These are phyloP conservation scores for Atrichornis clamosus DNA, from an alignment of 2,113 vertebrate species.

Conservation along the genomic window DNA sequence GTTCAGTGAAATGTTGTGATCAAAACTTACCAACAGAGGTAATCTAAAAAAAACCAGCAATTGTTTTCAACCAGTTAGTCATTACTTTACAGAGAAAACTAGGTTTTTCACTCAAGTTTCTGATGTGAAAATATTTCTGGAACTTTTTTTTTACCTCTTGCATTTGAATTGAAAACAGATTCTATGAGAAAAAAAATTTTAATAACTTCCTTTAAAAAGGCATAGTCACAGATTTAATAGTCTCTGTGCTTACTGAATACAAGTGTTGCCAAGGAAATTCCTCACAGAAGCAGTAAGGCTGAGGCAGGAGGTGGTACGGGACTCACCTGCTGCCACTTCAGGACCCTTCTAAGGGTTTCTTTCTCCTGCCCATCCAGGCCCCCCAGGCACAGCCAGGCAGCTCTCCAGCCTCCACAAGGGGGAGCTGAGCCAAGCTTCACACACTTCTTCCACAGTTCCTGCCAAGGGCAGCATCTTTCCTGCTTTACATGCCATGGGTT, in stretches of 20 bases:
- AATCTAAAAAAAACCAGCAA: background rate
- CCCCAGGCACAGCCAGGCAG: background rate
- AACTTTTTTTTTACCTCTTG: background rate
- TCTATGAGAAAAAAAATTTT: background rate
- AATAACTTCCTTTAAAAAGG: background rate
- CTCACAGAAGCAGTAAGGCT: background rate
- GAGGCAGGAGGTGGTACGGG: accelerated
- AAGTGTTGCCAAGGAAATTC: background rate
- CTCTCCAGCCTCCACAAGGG: accelerated
- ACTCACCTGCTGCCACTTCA: background rate
- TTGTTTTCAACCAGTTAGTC: background rate
- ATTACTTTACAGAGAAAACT: background rate
- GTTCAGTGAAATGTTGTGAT: background rate
- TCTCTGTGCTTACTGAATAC: background rate
- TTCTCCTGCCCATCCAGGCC: background rate
- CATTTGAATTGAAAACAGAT: background rate
- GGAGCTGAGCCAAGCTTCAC: background rate
- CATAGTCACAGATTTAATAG: background rate
- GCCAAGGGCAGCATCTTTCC: background rate
- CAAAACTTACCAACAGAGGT: background rate
- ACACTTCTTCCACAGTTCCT: background rate
- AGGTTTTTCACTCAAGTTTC: background rate
- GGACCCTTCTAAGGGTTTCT: background rate
- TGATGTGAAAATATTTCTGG: background rate
- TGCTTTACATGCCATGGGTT: background rate